phyloP scores from a whole-genome alignment of 1,140 invertebrate species.

The Halictus rubicundus region DNA sequence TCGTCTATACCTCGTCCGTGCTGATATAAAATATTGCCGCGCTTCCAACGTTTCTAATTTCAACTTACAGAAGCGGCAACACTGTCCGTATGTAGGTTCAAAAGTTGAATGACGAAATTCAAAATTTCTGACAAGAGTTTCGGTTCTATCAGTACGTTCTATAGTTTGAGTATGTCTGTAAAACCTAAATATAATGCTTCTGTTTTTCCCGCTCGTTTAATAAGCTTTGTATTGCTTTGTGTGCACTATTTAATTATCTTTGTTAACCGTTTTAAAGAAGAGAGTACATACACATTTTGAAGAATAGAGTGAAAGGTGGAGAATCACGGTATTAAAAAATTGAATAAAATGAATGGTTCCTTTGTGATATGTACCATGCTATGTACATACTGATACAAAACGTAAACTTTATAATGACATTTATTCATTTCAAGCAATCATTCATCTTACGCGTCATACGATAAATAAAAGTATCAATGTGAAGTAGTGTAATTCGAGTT shows the following conservation, averaged over 20 bases:
- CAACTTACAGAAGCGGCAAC: too few species aligned
- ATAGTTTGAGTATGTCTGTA: not conserved
- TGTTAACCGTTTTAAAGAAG: not conserved
- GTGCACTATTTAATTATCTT: not conserved
- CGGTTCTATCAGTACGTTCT: too few species aligned
- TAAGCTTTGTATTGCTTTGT: not conserved
- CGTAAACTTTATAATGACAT: not conserved
- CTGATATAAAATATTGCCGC: too few species aligned
- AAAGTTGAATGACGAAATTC: too few species aligned
- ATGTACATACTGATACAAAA: not conserved
- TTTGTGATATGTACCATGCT: not conserved
- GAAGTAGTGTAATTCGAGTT: not conserved
- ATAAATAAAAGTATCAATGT: not conserved
- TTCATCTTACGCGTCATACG: not conserved
- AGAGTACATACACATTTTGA: not conserved
- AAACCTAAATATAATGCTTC: not conserved
- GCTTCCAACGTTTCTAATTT: too few species aligned
- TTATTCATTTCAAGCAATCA: not conserved
- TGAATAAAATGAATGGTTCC: not conserved
- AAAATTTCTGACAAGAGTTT: too few species aligned
- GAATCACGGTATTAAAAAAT: not conserved
- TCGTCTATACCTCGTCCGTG: too few species aligned
- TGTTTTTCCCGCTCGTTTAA: slow-evolving; percentile 9
- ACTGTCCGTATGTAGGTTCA: too few species aligned
- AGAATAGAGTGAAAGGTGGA: not conserved